Evolutionary conservation across 2,888 invertebrate genomes (phyloP).

Genomic region (Odontomyia ornata): DNA sequence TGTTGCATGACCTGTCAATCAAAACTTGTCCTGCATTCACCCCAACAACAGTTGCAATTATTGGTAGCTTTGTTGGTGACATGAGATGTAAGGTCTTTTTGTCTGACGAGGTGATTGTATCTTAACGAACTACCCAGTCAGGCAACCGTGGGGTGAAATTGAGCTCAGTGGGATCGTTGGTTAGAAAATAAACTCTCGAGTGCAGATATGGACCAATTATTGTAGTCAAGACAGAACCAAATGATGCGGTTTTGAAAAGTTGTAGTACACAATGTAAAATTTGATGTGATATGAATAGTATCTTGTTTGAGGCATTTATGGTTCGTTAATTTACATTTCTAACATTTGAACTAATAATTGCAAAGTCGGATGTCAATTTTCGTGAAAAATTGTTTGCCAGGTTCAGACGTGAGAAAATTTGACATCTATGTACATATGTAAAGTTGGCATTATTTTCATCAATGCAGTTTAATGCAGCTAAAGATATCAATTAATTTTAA

Average conservation of each 20-base stretch:
- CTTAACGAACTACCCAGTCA: neutral
- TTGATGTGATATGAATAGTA: neutral
- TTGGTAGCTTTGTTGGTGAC: constrained; percentile 8
- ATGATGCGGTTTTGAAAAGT: neutral
- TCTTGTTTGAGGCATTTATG: neutral
- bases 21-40: neutral
- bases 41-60: neutral
- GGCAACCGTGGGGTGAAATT: constrained; percentile 6
- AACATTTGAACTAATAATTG: no score
- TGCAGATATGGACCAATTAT: constrained; percentile 13
- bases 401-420: no score
- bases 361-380: no score
- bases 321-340: no score
- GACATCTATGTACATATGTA: no score
- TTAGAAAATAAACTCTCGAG: neutral
- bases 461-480: no score
- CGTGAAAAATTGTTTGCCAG: no score
- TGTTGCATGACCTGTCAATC: constrained; percentile 39
- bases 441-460: no score
- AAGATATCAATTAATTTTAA: no score
- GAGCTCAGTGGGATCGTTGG: constrained; percentile 16
- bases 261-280: neutral
- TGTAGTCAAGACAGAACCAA: neutral
- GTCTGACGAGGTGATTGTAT: constrained; percentile 8
- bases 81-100: constrained; percentile 9